These are phyloP conservation scores for Crossaster papposus DNA, from an alignment of 53 echinoderm and acorn worm genomes.

Conservation along the genomic window DNA sequence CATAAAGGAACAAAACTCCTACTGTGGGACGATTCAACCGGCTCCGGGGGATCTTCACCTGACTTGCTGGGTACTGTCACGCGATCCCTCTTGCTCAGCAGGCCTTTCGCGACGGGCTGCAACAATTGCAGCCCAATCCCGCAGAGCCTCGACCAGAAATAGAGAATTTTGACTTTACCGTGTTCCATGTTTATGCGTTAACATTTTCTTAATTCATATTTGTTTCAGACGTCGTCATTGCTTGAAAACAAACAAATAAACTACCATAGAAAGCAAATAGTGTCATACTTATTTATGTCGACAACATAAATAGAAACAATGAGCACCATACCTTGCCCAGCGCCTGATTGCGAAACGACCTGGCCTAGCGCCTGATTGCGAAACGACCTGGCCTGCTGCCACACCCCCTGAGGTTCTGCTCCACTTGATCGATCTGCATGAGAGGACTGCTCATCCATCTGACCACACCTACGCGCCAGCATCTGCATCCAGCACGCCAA, in stretches of 20 bases:
- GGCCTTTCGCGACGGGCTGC: too few species aligned
- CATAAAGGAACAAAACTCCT: too few species aligned
- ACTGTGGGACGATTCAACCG: too few species aligned
- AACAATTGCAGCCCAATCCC: too few species aligned
- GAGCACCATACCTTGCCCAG: conserved; percentile 43
- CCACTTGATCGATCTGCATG: conserved; percentile 62
- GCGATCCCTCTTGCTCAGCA: too few species aligned
- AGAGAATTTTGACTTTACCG: background rate
- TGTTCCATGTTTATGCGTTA: too few species aligned
- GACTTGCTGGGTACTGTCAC: too few species aligned
- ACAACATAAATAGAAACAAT: background rate
- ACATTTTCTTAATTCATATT: background rate
- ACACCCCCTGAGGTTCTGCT: conserved; percentile 46
- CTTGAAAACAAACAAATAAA: too few species aligned
- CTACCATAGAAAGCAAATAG: too few species aligned
- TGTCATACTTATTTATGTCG: conserved; percentile 9
- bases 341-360: too few species aligned
- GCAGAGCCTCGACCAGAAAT: too few species aligned
- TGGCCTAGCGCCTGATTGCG: conserved; percentile 61
- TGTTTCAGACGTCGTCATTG: conserved; percentile 6
- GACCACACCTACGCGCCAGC: background rate
- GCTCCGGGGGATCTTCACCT: too few species aligned
- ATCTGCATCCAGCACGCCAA: background rate
- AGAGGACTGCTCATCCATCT: conserved; percentile 59
- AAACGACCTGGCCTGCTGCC: conserved; percentile 31